Evolutionary conservation across 2,113 vertebrate species (phyloP).

Genomic region (Syngnathoides biaculeatus): DNA sequence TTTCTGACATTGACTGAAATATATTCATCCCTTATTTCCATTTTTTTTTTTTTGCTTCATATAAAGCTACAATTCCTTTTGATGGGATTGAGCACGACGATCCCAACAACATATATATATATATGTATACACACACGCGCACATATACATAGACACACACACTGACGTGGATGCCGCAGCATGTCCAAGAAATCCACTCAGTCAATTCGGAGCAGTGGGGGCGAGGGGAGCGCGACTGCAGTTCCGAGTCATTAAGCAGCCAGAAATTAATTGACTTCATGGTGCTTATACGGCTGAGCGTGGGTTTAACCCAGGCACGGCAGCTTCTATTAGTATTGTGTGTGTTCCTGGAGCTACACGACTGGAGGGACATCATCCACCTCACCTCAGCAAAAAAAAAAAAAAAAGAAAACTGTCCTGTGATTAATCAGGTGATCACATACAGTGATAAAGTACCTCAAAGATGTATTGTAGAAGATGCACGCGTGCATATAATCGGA

Average conservation of each 20-base stretch:
- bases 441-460: conserved; percentile 40
- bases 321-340: conserved; percentile 60
- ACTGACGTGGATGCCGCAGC: conserved; percentile 52
- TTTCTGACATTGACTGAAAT: conserved; percentile 30
- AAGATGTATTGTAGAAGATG: conserved; percentile 46
- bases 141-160: conserved; percentile 5
- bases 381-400: conserved; percentile 50
- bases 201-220: conserved; percentile 60
- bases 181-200: conserved; percentile 64
- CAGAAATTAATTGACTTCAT: conserved; percentile 76
- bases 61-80: conserved; percentile 3
- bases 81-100: conserved; percentile 49
- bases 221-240: conserved; percentile 52
- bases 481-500: conserved; percentile 28
- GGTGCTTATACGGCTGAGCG: conserved; percentile 65
- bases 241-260: conserved; percentile 76
- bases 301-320: conserved; percentile 62
- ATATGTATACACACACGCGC: too few relatives aligned
- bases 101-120: conserved; percentile 14
- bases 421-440: conserved; percentile 49
- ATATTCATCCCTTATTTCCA: conserved; percentile 19
- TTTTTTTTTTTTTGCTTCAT: conserved; percentile 21
- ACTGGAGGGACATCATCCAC: conserved; percentile 30
- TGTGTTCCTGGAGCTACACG: conserved; percentile 40
- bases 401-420: conserved; percentile 22